Conservation (phyloP, 1,140 invertebrate genomes). For the Scylla paramamosain region DNA sequence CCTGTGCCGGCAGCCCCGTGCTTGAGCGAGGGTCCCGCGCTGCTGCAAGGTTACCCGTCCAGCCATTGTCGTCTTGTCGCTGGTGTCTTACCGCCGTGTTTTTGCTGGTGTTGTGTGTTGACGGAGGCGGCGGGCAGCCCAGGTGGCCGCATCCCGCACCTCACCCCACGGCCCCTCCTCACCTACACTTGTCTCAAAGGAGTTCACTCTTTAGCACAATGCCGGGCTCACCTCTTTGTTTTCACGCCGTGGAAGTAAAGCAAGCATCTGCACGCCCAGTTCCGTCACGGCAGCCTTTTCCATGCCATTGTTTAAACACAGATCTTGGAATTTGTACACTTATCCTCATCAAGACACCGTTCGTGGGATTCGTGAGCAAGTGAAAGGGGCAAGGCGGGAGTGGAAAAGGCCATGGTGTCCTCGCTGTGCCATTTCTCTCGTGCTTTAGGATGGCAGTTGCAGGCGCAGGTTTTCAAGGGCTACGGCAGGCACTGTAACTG, state of each 20-base stretch:
- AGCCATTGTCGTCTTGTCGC: slow-evolving; percentile 11
- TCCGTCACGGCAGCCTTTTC: background rate
- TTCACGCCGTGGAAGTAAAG: background rate
- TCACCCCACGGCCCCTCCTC: background rate
- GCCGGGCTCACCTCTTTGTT: background rate
- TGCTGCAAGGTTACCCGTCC: background rate
- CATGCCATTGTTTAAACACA: background rate
- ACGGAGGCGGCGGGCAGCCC: background rate
- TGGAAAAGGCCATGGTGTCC: too few species aligned
- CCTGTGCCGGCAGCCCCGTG: background rate
- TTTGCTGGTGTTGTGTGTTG: slow-evolving; percentile 41
- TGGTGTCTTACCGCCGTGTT: slow-evolving; percentile 27
- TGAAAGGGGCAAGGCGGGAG: too few species aligned
- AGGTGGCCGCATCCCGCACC: background rate
- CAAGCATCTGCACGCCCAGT: background rate
- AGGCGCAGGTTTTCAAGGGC: too few species aligned
- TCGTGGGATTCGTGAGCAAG: too few species aligned
- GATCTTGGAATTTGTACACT: too few species aligned
- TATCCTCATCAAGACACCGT: too few species aligned
- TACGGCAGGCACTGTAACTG: too few species aligned
- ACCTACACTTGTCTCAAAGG: slow-evolving; percentile 15
- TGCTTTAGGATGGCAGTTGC: too few species aligned
- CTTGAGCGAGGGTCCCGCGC: background rate
- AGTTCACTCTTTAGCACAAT: background rate
- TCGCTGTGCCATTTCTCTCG: too few species aligned